Percentiles rank a stretch among this genome's conserved stretches.
Evolutionary conservation across 2,113 vertebrate species (phyloP).

Genomic region (Phylloscopus trochilus): DNA sequence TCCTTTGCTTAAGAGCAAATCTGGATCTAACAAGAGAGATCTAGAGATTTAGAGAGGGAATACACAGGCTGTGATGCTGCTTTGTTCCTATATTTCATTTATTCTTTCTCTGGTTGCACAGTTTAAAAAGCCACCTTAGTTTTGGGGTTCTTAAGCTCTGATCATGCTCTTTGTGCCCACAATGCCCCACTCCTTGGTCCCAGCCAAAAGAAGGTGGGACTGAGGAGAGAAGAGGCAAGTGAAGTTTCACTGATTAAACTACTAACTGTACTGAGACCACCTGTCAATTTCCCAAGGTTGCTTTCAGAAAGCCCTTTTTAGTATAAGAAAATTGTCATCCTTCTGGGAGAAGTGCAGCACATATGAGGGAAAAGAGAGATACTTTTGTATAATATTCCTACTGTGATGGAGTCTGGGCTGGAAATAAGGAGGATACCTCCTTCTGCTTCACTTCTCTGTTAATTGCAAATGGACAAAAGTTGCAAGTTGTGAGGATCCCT

Average conservation of each 20-base stretch:
- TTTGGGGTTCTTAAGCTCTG: not conserved
- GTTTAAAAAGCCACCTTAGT: not conserved
- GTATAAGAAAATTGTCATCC: not conserved
- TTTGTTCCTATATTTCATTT: not conserved
- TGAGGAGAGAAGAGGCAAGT: not conserved
- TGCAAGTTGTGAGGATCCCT: not conserved
- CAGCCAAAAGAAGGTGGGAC: not conserved
- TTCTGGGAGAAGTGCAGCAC: not conserved
- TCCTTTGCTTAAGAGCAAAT: no score
- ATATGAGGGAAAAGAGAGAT: not conserved
- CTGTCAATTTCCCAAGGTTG: not conserved
- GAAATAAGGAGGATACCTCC: not conserved
- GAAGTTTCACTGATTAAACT: not conserved
- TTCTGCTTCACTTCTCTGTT: not conserved
- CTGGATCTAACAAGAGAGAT: no score
- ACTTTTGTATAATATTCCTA: not conserved
- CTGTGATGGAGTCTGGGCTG: not conserved
- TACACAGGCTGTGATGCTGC: not conserved
- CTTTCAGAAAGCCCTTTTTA: not conserved
- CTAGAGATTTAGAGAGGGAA: not conserved
- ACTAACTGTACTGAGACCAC: not conserved
- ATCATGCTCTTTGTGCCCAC: not conserved
- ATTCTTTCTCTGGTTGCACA: not conserved
- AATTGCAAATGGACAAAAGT: constrained; percentile 7
- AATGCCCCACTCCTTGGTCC: not conserved